phyloP scores from a whole-genome alignment of 1,140 invertebrate genomes.

The Zaprionus ornatus region DNA sequence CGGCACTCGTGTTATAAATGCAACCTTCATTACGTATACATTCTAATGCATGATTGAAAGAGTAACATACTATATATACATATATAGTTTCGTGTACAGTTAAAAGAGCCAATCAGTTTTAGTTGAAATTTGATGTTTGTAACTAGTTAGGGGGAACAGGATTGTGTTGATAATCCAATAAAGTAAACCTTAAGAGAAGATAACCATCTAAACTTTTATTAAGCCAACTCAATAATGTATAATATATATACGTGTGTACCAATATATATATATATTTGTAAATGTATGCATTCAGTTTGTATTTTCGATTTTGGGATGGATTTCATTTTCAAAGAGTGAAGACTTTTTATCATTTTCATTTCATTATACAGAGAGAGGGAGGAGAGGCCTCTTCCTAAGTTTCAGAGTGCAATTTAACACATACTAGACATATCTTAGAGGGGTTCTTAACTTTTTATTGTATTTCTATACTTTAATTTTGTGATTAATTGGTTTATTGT shows the following conservation, averaged over 20 bases:
- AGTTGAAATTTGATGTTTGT: constrained; percentile 44
- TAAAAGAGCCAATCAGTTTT: constrained; percentile 27
- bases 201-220: constrained; percentile 33
- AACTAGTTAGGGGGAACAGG: constrained; percentile 22
- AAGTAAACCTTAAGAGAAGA: constrained; percentile 21
- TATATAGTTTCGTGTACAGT: constrained; percentile 50
- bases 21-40: constrained; percentile 37
- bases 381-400: not conserved
- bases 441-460: constrained; percentile 17
- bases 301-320: constrained; percentile 40
- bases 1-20: constrained; percentile 69
- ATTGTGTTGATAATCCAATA: constrained; percentile 15
- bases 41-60: constrained; percentile 26
- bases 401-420: constrained; percentile 38
- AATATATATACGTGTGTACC: constrained; percentile 61
- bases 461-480: not conserved
- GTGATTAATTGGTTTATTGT: constrained; percentile 26
- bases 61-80: constrained; percentile 17
- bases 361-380: not conserved
- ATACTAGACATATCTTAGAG: constrained; percentile 58
- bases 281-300: constrained; percentile 53
- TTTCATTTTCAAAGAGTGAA: constrained; percentile 5
- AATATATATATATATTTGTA: constrained; percentile 70
- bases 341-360: constrained; percentile 20
- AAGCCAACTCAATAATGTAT: constrained; percentile 64